Evolutionary conservation across 2,888 invertebrate genomes (phyloP).

Genomic region (Cheilosia vulpina): DNA sequence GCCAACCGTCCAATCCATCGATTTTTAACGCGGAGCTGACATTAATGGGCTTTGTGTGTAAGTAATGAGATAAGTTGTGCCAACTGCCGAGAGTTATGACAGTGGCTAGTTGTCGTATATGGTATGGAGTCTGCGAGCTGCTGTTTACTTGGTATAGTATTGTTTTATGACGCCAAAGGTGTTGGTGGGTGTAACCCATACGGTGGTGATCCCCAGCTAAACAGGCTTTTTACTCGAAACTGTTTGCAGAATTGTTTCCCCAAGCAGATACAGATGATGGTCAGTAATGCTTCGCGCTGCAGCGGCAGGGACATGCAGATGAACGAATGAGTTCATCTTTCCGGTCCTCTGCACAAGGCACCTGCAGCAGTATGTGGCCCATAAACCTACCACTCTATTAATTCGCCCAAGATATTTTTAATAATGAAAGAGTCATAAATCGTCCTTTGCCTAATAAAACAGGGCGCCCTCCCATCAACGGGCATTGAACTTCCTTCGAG

Average conservation of each 20-base stretch:
- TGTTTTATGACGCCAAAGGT: constrained; percentile 57
- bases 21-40: constrained; percentile 83
- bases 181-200: constrained; percentile 19
- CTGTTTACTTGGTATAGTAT: constrained; percentile 31
- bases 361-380: background rate
- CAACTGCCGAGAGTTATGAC: constrained; percentile 75
- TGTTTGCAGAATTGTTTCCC: constrained; percentile 9
- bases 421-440: constrained; percentile 6
- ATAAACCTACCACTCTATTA: background rate
- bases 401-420: background rate
- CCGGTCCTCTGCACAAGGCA: background rate
- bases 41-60: constrained; percentile 80
- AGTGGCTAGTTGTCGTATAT: constrained; percentile 48
- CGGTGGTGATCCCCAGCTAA: constrained; percentile 36
- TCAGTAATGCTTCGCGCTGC: background rate
- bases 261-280: background rate
- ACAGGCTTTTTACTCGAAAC: constrained; percentile 15
- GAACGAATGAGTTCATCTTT: background rate
- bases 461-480: background rate
- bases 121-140: constrained; percentile 6
- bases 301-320: background rate
- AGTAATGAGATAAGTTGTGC: constrained; percentile 80
- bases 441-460: constrained; percentile 46
- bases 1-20: constrained; percentile 81
- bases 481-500: constrained; percentile 77